phyloP scores from a whole-genome alignment of 2,797 vertebrate genomes.

The Melopsittacus undulatus region DNA sequence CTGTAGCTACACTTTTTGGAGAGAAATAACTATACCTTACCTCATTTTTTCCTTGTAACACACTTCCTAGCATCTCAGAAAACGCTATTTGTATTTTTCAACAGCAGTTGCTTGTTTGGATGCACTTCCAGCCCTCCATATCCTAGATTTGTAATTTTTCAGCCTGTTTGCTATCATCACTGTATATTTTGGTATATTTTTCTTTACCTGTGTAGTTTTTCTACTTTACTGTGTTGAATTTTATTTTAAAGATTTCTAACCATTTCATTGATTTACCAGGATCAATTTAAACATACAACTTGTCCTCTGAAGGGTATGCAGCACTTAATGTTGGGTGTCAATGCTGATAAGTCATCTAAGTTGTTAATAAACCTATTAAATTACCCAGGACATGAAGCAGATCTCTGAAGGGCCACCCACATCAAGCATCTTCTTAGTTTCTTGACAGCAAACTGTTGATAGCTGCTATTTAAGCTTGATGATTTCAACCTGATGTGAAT shows the following conservation, averaged over 20 bases:
- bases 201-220: background rate
- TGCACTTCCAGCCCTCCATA: background rate
- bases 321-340: background rate
- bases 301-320: background rate
- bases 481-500: conserved; percentile 39
- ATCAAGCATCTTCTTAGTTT: background rate
- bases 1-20: background rate
- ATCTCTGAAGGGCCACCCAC: conserved; percentile 24
- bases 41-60: background rate
- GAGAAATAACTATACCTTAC: background rate
- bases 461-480: conserved; percentile 13
- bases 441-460: conserved; percentile 22
- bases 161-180: fast-evolving
- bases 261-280: background rate
- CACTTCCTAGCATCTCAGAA: background rate
- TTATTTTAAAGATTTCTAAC: background rate
- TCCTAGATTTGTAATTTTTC: background rate
- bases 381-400: background rate
- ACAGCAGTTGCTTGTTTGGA: background rate
- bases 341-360: conserved; percentile 23
- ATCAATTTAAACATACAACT: conserved; percentile 22
- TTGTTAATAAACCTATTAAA: conserved; percentile 43
- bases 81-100: background rate
- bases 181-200: background rate
- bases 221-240: background rate